Percentiles rank a stretch among this genome's conserved stretches.
These are phyloP conservation scores for Bucco capensis DNA, from an alignment of 2,113 vertebrate species.

Conservation along the genomic window DNA sequence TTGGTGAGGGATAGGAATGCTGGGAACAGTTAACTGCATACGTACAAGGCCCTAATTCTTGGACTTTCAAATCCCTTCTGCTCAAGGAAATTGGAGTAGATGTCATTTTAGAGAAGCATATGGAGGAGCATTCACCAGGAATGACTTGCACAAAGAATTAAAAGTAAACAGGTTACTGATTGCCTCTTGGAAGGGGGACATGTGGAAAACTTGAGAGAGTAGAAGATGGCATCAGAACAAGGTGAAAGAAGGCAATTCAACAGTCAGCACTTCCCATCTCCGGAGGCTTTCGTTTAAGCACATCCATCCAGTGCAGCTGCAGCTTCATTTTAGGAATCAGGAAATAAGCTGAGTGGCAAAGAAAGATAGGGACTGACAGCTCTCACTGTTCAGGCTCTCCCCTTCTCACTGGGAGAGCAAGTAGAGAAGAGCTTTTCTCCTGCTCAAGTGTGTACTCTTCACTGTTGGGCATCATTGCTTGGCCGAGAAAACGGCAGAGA, in stretches of 20 bases:
- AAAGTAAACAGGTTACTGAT: neutral
- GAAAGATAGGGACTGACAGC: constrained; percentile 58
- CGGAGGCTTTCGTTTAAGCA: constrained; percentile 48
- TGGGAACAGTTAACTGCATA: neutral
- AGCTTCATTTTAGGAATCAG: constrained; percentile 65
- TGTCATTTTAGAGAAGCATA: neutral
- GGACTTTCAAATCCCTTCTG: neutral
- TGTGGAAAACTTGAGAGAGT: neutral
- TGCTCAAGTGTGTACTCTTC: neutral
- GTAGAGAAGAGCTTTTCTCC: constrained; percentile 47
- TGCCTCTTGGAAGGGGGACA: neutral
- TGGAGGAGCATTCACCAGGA: neutral
- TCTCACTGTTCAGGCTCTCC: constrained; percentile 41
- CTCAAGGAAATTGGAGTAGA: neutral
- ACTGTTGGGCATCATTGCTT: neutral
- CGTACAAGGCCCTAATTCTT: neutral
- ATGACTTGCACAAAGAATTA: neutral
- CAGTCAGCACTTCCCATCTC: constrained; percentile 60
- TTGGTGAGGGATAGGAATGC: neutral
- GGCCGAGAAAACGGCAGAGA: neutral
- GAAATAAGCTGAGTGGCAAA: constrained; percentile 63
- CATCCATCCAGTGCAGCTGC: constrained; percentile 60
- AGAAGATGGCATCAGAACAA: neutral
- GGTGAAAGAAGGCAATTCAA: constrained; percentile 51
- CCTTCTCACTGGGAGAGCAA: constrained; percentile 13